phyloP scores from a whole-genome alignment of 2,113 vertebrate species.

The Lathamus discolor region DNA sequence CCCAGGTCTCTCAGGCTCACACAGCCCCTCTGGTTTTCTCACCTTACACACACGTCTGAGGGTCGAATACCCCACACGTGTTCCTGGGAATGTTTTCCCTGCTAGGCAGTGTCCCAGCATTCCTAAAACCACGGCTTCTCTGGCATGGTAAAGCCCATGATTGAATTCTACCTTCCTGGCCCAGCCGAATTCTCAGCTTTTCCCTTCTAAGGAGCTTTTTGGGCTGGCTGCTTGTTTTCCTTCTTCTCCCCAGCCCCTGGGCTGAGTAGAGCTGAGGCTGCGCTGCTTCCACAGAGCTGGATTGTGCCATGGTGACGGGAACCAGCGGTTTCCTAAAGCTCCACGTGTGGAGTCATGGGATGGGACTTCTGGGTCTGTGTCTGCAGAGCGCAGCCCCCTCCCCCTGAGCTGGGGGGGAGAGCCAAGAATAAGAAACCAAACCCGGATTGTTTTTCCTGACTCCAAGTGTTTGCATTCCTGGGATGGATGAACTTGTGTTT shows the following conservation, averaged over 20 bases:
- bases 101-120: rapidly evolving
- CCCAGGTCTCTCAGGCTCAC: background rate
- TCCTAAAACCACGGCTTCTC: background rate
- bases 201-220: constrained; percentile 10
- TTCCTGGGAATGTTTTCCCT: too few species aligned
- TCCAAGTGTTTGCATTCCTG: background rate
- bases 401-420: background rate
- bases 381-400: background rate
- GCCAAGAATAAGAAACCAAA: constrained; percentile 27
- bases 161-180: background rate
- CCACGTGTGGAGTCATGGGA: background rate
- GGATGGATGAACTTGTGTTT: background rate
- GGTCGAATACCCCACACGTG: background rate
- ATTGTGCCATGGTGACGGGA: background rate
- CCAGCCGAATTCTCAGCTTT: background rate
- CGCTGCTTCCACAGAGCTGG: background rate
- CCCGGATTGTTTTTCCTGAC: background rate
- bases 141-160: background rate
- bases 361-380: background rate
- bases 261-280: background rate
- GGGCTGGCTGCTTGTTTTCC: rapidly evolving
- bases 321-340: background rate
- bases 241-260: background rate
- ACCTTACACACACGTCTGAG: rapidly evolving
- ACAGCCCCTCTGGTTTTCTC: background rate